A percentile compares a stretch with the other conserved stretches of the same genome.
These are phyloP conservation scores for Mormyrus iriodes DNA, from an alignment of 2,113 vertebrate genomes.

Conservation along the genomic window DNA sequence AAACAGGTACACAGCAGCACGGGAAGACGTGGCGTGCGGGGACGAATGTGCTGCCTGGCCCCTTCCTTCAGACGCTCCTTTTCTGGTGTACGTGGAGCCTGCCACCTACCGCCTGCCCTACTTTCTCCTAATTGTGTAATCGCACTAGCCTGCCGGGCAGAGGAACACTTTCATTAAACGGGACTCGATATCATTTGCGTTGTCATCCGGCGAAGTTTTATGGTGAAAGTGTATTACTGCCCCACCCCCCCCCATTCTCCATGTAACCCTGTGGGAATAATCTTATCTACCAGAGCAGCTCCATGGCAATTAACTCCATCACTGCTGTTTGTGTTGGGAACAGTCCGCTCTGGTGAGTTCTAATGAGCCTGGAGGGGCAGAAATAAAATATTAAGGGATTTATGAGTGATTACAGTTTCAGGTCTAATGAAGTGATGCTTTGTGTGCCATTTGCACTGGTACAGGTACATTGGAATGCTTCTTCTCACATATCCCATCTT, in stretches of 20 bases:
- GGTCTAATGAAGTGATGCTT: background rate
- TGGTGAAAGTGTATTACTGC: conserved; percentile 10
- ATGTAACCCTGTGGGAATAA: background rate
- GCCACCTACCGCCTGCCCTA: conserved; percentile 27
- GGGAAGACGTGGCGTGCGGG: background rate
- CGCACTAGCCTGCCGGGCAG: conserved; percentile 22
- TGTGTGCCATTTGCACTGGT: background rate
- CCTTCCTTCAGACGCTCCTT: conserved; percentile 27
- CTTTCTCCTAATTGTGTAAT: conserved; percentile 34
- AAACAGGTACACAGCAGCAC: background rate
- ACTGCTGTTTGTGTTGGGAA: background rate
- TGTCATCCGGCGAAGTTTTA: conserved; percentile 12
- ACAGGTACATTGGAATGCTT: background rate
- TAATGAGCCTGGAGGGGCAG: background rate
- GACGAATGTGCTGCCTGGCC: conserved; percentile 17
- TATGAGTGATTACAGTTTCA: background rate
- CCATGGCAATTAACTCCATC: conserved; percentile 2
- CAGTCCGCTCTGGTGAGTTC: background rate
- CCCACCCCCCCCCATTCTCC: background rate
- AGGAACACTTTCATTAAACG: conserved; percentile 38
- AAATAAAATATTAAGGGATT: background rate
- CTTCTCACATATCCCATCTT: background rate
- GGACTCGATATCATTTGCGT: conserved; percentile 26
- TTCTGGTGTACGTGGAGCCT: conserved; percentile 15
- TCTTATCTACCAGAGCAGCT: background rate